Evolutionary conservation across 2,888 invertebrate genomes (phyloP).

Genomic region (Xanthorhoe spadicearia): DNA sequence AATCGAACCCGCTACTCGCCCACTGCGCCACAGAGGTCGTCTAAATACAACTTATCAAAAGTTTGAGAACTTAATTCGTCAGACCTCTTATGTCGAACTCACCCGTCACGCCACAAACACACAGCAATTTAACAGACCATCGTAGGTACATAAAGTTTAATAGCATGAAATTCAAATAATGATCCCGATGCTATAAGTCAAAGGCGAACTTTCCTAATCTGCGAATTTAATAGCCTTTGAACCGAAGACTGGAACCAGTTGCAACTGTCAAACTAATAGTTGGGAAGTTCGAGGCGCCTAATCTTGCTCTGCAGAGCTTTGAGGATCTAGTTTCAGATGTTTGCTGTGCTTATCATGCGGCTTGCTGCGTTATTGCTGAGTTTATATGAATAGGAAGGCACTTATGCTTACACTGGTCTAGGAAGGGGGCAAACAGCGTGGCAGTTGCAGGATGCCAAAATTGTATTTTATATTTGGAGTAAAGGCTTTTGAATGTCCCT

Average conservation of each 20-base stretch:
- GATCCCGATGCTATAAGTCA: slow-evolving; percentile 17
- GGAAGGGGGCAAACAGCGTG: too few species aligned
- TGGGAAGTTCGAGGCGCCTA: slow-evolving; percentile 29
- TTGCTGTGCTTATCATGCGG: neutral
- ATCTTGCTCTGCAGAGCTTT: slow-evolving; percentile 31
- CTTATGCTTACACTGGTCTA: too few species aligned
- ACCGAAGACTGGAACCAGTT: slow-evolving; percentile 12
- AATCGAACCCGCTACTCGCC: too few species aligned
- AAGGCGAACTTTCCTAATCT: slow-evolving; percentile 24
- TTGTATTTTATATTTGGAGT: too few species aligned
- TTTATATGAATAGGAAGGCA: neutral
- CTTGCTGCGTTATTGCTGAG: neutral
- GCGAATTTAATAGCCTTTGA: slow-evolving; percentile 29
- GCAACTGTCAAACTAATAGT: slow-evolving; percentile 34
- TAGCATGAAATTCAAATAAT: neutral
- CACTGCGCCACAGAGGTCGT: too few species aligned
- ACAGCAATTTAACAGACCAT: too few species aligned
- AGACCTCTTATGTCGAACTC: too few species aligned
- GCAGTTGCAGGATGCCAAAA: too few species aligned
- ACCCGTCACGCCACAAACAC: too few species aligned
- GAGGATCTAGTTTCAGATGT: neutral
- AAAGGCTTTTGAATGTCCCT: too few species aligned
- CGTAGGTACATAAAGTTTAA: neutral
- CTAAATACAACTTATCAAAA: too few species aligned
- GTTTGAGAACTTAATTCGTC: too few species aligned